Evolutionary conservation across 2,113 vertebrate genomes (phyloP), one percentile per base, ranked within the genome.

Genomic region (Micromys minutus): DNA sequence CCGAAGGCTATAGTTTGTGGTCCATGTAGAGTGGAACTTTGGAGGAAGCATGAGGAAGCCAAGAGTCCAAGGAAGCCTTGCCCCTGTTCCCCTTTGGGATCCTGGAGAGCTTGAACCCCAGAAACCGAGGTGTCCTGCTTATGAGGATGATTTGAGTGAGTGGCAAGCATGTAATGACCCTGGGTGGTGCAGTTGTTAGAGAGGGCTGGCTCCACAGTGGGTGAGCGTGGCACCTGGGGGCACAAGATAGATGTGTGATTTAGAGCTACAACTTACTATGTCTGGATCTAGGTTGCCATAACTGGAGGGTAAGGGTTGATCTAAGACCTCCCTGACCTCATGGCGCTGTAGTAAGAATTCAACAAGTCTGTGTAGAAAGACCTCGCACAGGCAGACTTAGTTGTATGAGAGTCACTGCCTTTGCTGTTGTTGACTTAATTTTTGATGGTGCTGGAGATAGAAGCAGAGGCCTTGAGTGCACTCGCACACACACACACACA

Each of bases 341-440:
- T 9, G 21, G 21, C n/a, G 26, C 7, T 19, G 0, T 21, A 26
- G 24, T 15, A 11, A 36, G 90, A 42, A 90, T 61, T 24, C 12
- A 55, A 1, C 0, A 34, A 55, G n/a, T 29, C 0, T 55, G n/a
- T 50, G 2, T 45, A 31, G 26, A 72, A 65, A 63, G 45, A 12
- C 34, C 55, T 4, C 21, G 72, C 2, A 6, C 42, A 1, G 55
- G 39, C 22, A 4, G 45, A 22, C 39, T 50, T 0, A 0, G 19
- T 0, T 6, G 1, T 7, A 19, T 42, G 26, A 29, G 15, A 1
- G 0, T 45, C 59, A 29, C 8, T 84, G 59, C n/a, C 26, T 85
- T 61, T 83, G n/a, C 80, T 47, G 7, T 4, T 63, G 59, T 34
- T 84, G 57, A 21, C 17, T 34, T 63, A 39, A 63, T 34, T 65